A percentile compares a stretch with the other conserved stretches of the same genome.
These are phyloP conservation scores for Hanleya hanleyi DNA, from an alignment of 2,888 invertebrate genomes.

Conservation along the genomic window DNA sequence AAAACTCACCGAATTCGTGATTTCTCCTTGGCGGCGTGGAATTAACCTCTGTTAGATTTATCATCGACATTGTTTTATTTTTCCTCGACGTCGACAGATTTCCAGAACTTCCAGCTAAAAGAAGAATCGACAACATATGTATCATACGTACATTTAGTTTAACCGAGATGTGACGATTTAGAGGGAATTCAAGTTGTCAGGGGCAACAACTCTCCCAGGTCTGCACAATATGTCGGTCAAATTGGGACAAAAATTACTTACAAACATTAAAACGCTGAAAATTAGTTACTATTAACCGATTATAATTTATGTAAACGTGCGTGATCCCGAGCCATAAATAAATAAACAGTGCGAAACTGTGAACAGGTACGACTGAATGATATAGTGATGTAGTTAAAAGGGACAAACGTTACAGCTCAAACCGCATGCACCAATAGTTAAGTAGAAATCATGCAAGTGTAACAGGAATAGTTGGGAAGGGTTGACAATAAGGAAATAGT, in stretches of 20 bases:
- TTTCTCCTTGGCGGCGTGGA: constrained; percentile 50
- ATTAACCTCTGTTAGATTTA: constrained; percentile 55
- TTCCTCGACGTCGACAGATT: constrained; percentile 55
- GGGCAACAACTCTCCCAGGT: not conserved
- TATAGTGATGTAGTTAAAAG: too few relatives aligned
- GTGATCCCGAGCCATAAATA: too few relatives aligned
- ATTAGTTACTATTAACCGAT: not conserved
- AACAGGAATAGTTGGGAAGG: too few relatives aligned
- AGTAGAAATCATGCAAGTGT: too few relatives aligned
- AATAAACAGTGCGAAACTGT: too few relatives aligned
- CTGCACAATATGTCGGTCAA: not conserved
- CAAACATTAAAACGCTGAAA: not conserved
- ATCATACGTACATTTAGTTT: not conserved
- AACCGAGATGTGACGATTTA: too few relatives aligned
- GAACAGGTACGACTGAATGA: too few relatives aligned
- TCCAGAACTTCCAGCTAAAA: constrained; percentile 64
- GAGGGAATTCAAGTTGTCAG: too few relatives aligned
- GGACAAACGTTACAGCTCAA: too few relatives aligned
- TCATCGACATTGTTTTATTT: constrained; percentile 63
- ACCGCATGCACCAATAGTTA: too few relatives aligned
- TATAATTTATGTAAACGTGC: too few relatives aligned
- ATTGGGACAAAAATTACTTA: not conserved
- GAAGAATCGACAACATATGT: constrained; percentile 13
- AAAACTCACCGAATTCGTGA: constrained; percentile 61
- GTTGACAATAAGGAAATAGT: too few relatives aligned